A percentile compares a stretch with the other conserved stretches of the same genome.
Evolutionary conservation across 1,140 invertebrate genomes (phyloP).

Genomic region (Listronotus oregonensis): DNA sequence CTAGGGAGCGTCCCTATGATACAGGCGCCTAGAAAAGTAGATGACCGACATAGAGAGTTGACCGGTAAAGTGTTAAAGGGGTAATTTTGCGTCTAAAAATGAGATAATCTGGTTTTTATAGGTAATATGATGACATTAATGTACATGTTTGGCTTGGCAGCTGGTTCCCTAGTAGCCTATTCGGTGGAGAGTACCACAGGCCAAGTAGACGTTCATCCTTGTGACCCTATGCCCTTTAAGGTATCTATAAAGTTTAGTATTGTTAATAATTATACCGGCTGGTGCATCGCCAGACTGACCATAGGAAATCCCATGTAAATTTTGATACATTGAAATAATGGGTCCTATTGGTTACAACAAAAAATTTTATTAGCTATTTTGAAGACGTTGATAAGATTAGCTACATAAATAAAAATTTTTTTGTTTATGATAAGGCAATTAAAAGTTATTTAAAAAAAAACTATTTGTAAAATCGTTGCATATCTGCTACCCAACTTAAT

Average conservation of each 20-base stretch:
- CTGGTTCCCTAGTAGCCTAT: conserved; percentile 82
- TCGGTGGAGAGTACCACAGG: conserved; percentile 72
- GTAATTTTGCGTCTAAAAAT: neutral
- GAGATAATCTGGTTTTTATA: conserved; percentile 51
- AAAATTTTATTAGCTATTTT: no score
- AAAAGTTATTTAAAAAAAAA: no score
- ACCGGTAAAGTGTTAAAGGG: conserved; percentile 60
- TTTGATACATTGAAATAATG: no score
- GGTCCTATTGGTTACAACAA: no score
- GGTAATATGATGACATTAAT: conserved; percentile 93
- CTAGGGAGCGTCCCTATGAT: conserved; percentile 92
- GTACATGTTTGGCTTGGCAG: conserved; percentile 83
- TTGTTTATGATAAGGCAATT: no score
- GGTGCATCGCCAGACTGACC: no score
- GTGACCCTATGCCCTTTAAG: conserved; percentile 12
- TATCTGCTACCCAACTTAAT: no score
- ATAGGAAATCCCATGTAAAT: no score
- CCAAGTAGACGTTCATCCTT: conserved; percentile 39
- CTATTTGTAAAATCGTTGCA: no score
- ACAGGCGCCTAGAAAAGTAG: conserved; percentile 80
- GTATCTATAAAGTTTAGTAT: conserved; percentile 6
- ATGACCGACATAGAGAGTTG: conserved; percentile 75
- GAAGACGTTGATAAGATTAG: no score
- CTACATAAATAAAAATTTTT: no score
- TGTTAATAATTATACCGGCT: no score